Percentiles rank a stretch among this genome's conserved stretches.
These are phyloP conservation scores for Pherbina coryleti DNA, from an alignment of 2,888 invertebrate genomes.

Conservation along the genomic window DNA sequence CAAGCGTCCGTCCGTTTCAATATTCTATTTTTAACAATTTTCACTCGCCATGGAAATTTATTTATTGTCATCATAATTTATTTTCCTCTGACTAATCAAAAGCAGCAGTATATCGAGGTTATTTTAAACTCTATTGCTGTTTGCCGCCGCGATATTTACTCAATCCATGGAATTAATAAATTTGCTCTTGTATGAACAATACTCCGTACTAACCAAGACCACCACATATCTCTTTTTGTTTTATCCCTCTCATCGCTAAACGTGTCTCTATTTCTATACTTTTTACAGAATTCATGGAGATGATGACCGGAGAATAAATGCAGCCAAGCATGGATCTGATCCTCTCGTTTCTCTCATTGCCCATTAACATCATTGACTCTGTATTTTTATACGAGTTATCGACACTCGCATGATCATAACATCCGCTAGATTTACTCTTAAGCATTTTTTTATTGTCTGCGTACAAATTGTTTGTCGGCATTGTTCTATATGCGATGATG, in stretches of 20 bases:
- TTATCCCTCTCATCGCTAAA: neutral
- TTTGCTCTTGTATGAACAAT: neutral
- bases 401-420: neutral
- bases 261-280: neutral
- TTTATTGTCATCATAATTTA: constrained; percentile 32
- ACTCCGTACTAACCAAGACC: neutral
- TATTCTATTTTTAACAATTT: constrained; percentile 23
- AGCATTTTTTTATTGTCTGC: constrained; percentile 19
- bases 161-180: constrained; percentile 25
- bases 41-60: constrained; percentile 29
- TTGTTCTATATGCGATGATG: neutral
- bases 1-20: neutral
- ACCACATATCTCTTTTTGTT: neutral
- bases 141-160: constrained; percentile 8
- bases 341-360: neutral
- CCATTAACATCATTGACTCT: neutral
- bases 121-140: constrained; percentile 31
- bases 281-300: constrained; percentile 93
- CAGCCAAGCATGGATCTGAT: neutral
- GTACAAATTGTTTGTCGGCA: neutral
- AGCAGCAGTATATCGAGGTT: constrained; percentile 26
- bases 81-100: neutral
- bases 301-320: constrained; percentile 93
- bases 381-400: neutral
- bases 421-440: constrained; percentile 14